A percentile compares a stretch with the other conserved stretches of the same genome.
Evolutionary conservation across 2,797 vertebrate genomes (phyloP).

Genomic region (Champsocephalus gunnari): DNA sequence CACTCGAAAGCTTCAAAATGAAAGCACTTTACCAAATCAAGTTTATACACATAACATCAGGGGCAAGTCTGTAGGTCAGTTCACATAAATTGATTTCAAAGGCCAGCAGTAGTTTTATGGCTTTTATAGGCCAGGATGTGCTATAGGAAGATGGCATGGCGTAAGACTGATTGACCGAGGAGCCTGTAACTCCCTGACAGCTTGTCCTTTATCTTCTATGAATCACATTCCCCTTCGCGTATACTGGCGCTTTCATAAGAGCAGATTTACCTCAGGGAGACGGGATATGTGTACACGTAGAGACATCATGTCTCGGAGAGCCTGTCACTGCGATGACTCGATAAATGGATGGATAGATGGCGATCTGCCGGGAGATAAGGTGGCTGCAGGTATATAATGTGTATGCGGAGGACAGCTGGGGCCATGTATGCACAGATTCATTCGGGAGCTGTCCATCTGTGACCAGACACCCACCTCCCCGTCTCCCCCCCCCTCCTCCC

Average conservation of each 20-base stretch:
- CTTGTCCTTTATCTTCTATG: conserved; percentile 59
- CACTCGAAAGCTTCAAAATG: conserved; percentile 24
- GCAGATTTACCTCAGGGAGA: conserved; percentile 59
- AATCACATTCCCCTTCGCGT: conserved; percentile 49
- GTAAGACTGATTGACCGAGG: conserved; percentile 50
- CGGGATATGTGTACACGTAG: conserved; percentile 53
- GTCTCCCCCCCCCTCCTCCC: conserved; percentile 55
- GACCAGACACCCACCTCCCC: conserved; percentile 45
- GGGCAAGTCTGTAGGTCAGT: conserved; percentile 12
- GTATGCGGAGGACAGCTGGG: conserved; percentile 32
- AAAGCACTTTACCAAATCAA: conserved; percentile 29
- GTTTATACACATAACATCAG: conserved; percentile 12
- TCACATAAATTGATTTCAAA: conserved; percentile 37
- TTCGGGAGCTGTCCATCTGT: conserved; percentile 62
- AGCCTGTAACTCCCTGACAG: conserved; percentile 49
- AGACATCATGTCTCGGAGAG: conserved; percentile 48
- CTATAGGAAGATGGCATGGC: conserved; percentile 32
- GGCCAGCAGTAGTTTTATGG: conserved; percentile 35
- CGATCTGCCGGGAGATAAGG: conserved; percentile 58
- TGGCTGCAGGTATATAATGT: conserved; percentile 52
- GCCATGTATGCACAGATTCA: conserved; percentile 45
- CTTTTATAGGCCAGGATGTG: conserved; percentile 47
- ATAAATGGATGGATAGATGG: conserved; percentile 65
- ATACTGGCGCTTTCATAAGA: conserved; percentile 47
- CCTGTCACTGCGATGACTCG: conserved; percentile 61